Evolutionary conservation across 92 coral and sea anemone genomes (phyloP), one percentile per base, ranked within the genome.

Genomic region (Porites rus): DNA sequence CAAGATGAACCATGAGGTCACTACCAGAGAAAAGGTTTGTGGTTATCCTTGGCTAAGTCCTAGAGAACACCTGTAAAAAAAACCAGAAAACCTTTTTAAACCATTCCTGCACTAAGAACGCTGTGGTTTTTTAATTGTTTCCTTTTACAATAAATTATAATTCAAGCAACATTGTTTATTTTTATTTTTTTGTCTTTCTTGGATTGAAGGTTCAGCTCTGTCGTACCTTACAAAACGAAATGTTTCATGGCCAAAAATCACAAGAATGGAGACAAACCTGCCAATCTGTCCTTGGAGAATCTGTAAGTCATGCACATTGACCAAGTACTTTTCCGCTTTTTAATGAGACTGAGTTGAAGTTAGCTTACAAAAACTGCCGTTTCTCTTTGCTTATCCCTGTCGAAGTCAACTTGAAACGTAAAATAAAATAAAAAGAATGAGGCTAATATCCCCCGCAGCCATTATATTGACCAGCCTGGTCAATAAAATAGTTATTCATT

Each of bases 21-120:
- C 17, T 51, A 84, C 88, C 4, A 70, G 52, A 74, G 88, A 84
- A 65, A 84, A 84, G 72, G 88, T 84, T 28, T 12, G 59, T 72
- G 20, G 9, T 53, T 53, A 8, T 53, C 12, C 10, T 53, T 53
- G 10, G 9, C 1, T 8, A 11, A 8, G 59, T 53, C 9, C 12
- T 53, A 14, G 7, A 19, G 17, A 69, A 69, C 4, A 78, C 16
- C 18, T 10, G 61, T 59, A 72, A 56, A 28, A 10, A 10, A 3
- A 28, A 51, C 59, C 10, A 59, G 72, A 24, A 22, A 56, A 28
- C 6, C n/a, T 65, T 7, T 22, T 18, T 21, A 0, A 68, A 18
- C 4, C 10, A 38, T 18, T 20, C 71, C 24, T 66, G 28, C 12
- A 66, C 28, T 66, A 38, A 66, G 11, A 18, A 11, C 28, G 9